Base-by-base conservation (phyloP, 2,113 vertebrate genomes). In the Mandrillus leucophaeus region DNA sequence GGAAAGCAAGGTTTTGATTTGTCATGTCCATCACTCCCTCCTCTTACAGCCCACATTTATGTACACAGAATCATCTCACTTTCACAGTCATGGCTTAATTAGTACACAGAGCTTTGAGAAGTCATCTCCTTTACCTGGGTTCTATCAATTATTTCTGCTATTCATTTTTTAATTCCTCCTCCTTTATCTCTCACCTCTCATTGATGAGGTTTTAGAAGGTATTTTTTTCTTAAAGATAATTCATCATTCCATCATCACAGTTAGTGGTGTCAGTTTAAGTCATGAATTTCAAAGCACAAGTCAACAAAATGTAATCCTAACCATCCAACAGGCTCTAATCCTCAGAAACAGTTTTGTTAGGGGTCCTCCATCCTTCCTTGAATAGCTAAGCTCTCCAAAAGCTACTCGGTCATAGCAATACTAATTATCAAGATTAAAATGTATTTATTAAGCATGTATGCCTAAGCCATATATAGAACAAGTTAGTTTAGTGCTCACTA, bases 381-480 rank as follows among this genome's bases (percentile, higher is more conserved):
- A 93, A 59, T 8, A 88, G 35, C 50, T 83, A 75, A 86, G 3
- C 17, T 93, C n/a, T 93, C 57, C 27, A 50, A 95, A 92, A 96
- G 72, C 32, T 97, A 76, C 10, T 50, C 66, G 16, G 43, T 27
- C 61, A 72, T n/a, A 93, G 8, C 30, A 66, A 23, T 68, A 40
- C 52, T 92, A 64, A 79, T 82, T 52, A 86, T 45, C 27, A 66
- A 89, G 40, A 52, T 92, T 88, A 80, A 95, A 90, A 72, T 94
- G 16, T 27, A 76, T 72, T 87, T 78, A 87, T 72, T 89, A 91
- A 89, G 45, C 18, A 55, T 61, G 2, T 16, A 64, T 32, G 12
- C 61, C 27, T 64, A 75, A 93, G 40, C 17, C 23, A 57, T n/a
- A 22, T n/a, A 73, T 68, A 73, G 78, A 86, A 45, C 66, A 82